A percentile compares a stretch with the other conserved stretches of the same genome.
Evolutionary conservation across 2,797 vertebrate genomes (phyloP).

Genomic region (Leuciscus waleckii): DNA sequence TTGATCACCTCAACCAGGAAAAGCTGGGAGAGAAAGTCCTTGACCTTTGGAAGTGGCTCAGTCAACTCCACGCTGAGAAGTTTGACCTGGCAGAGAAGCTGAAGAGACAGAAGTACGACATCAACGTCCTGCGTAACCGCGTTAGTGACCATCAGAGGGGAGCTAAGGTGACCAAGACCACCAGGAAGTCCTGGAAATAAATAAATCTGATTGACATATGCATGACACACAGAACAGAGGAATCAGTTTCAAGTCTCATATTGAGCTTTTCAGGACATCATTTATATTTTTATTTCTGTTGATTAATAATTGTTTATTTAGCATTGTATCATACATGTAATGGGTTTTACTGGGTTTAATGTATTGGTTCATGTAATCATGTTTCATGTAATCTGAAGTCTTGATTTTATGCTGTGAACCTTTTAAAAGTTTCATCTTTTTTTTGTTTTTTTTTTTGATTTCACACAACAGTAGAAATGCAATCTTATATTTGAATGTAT

Average conservation of each 20-base stretch:
- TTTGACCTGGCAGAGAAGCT: constrained; percentile 80
- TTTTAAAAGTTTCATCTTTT: background rate
- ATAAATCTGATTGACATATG: background rate
- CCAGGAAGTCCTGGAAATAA: constrained; percentile 78
- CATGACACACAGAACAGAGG: background rate
- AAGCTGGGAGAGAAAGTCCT: constrained; percentile 80
- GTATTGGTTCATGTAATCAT: background rate
- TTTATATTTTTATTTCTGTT: background rate
- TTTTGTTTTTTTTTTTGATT: no score
- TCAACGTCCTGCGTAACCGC: constrained; percentile 79
- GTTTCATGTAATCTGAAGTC: background rate
- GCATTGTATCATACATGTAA: background rate
- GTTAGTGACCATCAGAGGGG: constrained; percentile 81
- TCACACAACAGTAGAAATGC: background rate
- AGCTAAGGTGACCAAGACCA: constrained; percentile 75
- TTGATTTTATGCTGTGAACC: background rate
- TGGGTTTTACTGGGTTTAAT: background rate
- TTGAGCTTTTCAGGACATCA: background rate
- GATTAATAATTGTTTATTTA: background rate
- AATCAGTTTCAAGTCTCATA: background rate
- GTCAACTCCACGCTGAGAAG: constrained; percentile 80
- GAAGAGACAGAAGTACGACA: constrained; percentile 83
- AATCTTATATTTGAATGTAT: background rate
- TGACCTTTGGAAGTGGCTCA: constrained; percentile 80
- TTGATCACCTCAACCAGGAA: constrained; percentile 82